Evolutionary conservation across 2,888 invertebrate genomes (phyloP).

Genomic region (Eupeodes latifasciatus): DNA sequence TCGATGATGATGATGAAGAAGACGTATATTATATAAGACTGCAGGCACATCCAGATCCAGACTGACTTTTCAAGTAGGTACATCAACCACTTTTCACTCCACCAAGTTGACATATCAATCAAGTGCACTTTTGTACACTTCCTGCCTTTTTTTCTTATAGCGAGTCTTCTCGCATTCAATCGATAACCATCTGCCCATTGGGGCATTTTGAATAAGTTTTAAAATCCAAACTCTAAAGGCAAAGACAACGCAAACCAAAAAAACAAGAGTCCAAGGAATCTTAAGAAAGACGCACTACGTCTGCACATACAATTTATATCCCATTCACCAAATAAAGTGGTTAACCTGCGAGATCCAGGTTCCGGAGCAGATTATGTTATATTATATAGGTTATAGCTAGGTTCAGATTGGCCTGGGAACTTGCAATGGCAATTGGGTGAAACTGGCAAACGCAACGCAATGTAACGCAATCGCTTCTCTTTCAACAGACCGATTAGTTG

Average conservation of each 20-base stretch:
- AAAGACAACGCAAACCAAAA: not conserved
- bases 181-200: constrained; percentile 72
- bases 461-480: constrained; percentile 44
- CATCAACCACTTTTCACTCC: constrained; percentile 53
- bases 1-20: constrained; percentile 16
- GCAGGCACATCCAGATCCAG: not conserved
- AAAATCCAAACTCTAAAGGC: constrained; percentile 41
- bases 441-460: constrained; percentile 5
- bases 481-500: constrained; percentile 66
- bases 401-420: constrained; percentile 60
- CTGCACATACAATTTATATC: constrained; percentile 58
- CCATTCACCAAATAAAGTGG: constrained; percentile 38
- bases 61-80: constrained; percentile 42
- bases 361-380: not conserved
- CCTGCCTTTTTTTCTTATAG: constrained; percentile 28
- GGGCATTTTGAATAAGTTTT: constrained; percentile 39
- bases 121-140: constrained; percentile 66
- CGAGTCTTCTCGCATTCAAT: constrained; percentile 32
- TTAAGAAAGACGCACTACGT: constrained; percentile 41
- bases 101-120: constrained; percentile 72
- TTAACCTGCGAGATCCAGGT: constrained; percentile 10
- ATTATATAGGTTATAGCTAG: constrained; percentile 56
- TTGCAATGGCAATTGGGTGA: not conserved
- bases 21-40: constrained; percentile 1
- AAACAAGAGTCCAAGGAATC: constrained; percentile 9